phyloP scores from a whole-genome alignment of 2,888 invertebrate species.

The Idaea dimidiata region DNA sequence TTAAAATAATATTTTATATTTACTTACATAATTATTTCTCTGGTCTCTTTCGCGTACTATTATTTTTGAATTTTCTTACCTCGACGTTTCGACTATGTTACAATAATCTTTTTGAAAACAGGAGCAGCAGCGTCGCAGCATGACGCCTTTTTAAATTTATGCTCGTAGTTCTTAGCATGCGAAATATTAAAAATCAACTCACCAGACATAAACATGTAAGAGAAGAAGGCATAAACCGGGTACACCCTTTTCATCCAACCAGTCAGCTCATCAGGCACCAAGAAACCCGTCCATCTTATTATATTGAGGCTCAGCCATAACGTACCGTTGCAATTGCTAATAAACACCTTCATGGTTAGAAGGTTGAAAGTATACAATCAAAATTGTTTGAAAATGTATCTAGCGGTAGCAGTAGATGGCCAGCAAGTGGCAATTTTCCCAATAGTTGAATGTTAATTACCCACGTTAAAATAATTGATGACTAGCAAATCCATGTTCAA shows the following conservation, averaged over 20 bases:
- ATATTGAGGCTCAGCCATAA: constrained; percentile 31
- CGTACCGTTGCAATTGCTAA: constrained; percentile 27
- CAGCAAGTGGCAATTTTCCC: not conserved
- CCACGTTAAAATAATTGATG: not conserved
- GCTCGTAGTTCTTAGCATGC: too few species aligned
- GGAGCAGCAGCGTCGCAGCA: too few species aligned
- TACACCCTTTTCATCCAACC: constrained; percentile 12
- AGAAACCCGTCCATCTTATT: constrained; percentile 30
- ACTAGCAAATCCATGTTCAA: too few species aligned
- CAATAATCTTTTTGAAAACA: too few species aligned
- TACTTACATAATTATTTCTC: too few species aligned
- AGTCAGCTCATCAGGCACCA: constrained; percentile 17
- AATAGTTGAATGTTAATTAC: not conserved
- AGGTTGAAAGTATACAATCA: not conserved
- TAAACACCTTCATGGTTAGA: constrained; percentile 27
- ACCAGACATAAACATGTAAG: constrained; percentile 36
- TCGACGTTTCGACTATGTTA: too few species aligned
- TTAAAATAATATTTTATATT: too few species aligned
- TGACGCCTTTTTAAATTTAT: too few species aligned
- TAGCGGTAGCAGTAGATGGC: not conserved
- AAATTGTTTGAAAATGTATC: not conserved
- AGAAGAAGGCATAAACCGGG: constrained; percentile 27
- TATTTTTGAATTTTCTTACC: too few species aligned
- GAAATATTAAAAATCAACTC: too few species aligned
- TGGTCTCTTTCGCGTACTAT: too few species aligned